These are phyloP conservation scores for Leptocoma aspasia DNA, from an alignment of 2,113 vertebrate species.

Conservation along the genomic window DNA sequence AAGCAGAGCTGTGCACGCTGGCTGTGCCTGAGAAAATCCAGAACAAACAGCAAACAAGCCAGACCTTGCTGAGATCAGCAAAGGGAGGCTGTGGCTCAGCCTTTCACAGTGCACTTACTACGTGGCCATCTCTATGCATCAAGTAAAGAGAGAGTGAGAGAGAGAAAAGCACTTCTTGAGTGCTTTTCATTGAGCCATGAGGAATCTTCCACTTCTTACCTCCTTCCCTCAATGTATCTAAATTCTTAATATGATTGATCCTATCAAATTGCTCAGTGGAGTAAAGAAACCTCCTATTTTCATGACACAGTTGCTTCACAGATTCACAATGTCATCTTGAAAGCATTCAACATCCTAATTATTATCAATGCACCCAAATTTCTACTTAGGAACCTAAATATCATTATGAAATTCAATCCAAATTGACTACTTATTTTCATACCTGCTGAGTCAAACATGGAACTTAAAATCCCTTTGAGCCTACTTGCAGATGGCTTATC, in stretches of 20 bases:
- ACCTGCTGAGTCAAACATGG: not conserved
- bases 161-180: not conserved
- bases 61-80: not conserved
- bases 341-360: not conserved
- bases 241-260: not conserved
- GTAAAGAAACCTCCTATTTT: not conserved
- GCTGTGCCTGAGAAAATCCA: slow-evolving; percentile 2
- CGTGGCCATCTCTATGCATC: not conserved
- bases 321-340: not conserved
- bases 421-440: not conserved
- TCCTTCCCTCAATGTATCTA: not conserved
- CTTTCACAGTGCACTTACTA: not conserved
- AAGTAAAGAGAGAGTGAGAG: not conserved
- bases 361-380: not conserved
- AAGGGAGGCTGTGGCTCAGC: not conserved
- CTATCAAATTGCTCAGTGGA: not conserved
- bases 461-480: not conserved
- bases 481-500: not conserved
- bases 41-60: slow-evolving; percentile 5
- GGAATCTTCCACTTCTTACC: not conserved
- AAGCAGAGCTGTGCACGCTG: not conserved
- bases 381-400: not conserved
- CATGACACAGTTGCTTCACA: not conserved
- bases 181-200: not conserved
- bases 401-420: not conserved